These are phyloP conservation scores for Parazoanthus swiftii DNA, from an alignment of 92 coral and sea anemone species.

Conservation along the genomic window DNA sequence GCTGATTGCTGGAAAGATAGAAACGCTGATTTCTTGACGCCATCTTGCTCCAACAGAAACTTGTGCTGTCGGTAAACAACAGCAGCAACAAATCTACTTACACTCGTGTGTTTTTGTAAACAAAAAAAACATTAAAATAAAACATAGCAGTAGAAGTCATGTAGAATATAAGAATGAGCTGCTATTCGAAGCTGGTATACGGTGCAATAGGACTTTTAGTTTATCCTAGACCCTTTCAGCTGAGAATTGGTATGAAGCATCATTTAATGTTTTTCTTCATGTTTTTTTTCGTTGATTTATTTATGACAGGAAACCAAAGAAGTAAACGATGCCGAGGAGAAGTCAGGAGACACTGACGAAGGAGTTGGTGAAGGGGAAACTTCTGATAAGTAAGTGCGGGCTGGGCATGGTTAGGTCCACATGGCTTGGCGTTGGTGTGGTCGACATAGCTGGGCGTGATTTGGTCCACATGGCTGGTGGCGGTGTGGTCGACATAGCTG, in stretches of 20 bases:
- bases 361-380: slow-evolving; percentile 10
- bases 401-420: neutral
- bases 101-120: neutral
- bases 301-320: slow-evolving; percentile 37
- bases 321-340: slow-evolving; percentile 23
- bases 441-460: neutral
- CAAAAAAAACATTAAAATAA: neutral
- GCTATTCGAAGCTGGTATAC: too few species aligned
- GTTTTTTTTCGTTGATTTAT: neutral
- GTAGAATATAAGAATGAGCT: too few species aligned
- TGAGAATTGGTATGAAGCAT: too few species aligned
- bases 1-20: neutral
- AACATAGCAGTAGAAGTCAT: neutral
- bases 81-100: neutral
- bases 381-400: neutral
- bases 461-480: neutral
- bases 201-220: neutral
- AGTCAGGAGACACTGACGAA: slow-evolving; percentile 12
- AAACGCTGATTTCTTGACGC: neutral
- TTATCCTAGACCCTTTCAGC: too few species aligned
- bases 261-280: too few species aligned
- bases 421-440: neutral
- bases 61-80: neutral
- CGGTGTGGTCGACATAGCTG: too few species aligned
- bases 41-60: neutral